Conservation (phyloP, 2,113 vertebrate genomes). For the Catharus fuscescens region DNA sequence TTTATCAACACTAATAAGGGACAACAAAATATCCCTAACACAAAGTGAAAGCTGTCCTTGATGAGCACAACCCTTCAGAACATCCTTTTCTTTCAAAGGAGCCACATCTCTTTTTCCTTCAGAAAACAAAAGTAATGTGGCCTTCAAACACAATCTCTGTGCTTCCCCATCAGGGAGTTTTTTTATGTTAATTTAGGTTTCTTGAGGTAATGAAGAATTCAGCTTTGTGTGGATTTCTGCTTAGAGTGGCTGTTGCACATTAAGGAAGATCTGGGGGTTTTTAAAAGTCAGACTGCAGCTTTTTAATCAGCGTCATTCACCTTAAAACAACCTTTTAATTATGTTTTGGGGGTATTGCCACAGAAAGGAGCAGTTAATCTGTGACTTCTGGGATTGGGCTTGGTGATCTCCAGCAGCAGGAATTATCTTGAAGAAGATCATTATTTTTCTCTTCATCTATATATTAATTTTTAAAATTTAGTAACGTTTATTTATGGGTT, state of each 20-base stretch:
- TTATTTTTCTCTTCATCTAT: neutral
- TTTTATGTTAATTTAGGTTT: slow-evolving; percentile 46
- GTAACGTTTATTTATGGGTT: neutral
- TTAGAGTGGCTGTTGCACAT: neutral
- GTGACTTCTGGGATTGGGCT: neutral
- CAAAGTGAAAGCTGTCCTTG: slow-evolving; percentile 62
- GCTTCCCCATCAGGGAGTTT: slow-evolving; percentile 18
- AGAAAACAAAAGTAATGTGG: slow-evolving; percentile 52
- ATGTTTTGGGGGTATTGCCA: neutral
- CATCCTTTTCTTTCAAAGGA: slow-evolving; percentile 42
- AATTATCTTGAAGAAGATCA: neutral
- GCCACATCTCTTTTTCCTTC: neutral
- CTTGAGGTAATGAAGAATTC: slow-evolving; percentile 36
- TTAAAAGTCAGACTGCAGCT: neutral
- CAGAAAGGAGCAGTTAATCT: neutral
- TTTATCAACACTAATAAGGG: slow-evolving; percentile 36
- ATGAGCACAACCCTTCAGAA: slow-evolving; percentile 34
- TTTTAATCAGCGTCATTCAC: neutral
- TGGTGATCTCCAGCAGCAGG: neutral
- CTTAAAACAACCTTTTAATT: slow-evolving; percentile 5
- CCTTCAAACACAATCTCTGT: slow-evolving; percentile 55
- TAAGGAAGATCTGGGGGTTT: neutral
- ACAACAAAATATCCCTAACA: slow-evolving; percentile 37
- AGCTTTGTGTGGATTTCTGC: slow-evolving; percentile 31
- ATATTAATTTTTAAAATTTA: neutral